Evolutionary conservation across 2,888 invertebrate genomes (phyloP), one percentile per base, ranked within the genome.

Genomic region (Apodemia zela): DNA sequence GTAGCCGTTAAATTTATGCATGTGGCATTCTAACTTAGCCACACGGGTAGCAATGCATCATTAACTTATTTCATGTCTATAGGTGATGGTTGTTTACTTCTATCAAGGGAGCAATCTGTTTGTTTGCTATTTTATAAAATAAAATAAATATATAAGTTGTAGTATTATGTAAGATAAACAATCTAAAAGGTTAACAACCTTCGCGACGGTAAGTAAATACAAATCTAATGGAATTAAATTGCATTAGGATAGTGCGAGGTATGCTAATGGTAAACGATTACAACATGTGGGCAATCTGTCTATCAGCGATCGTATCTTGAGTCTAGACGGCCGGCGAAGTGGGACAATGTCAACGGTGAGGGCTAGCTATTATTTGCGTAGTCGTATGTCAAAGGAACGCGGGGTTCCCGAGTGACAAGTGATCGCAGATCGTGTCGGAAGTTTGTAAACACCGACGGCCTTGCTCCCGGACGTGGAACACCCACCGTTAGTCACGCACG

Each of bases 361-460:
- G 89, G 85, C 85, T 84, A 78, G 82, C 83, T 82, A 85, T 88
- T 89, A 90, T 90, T 90, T 89, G 88, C 87, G 85, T 87, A 84
- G 83, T 82, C 86, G 85, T 86, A 87, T 87, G 89, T 85, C 72
- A 71, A 57, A 72, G 73, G 69, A 69, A 81, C 75, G 79, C 70
- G 25, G 57, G n/a, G 68, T 66, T 66, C 69, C 74, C 75, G 79
- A 81, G 82, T 88, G 88, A 88, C 87, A 87, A 87, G 84, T 83
- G 82, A 74, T 76, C 78, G 80, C 75, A 76, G 78, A 76, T 80
- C 81, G 84, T 84, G 85, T 82, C 89, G 87, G 88, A 85, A 87
- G 87, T 88, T 88, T 87, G 89, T 89, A 90, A 90, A 90, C 90
- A 90, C 72, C 72, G 79, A 67, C 87, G 89, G 86, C 90, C 89